These are phyloP conservation scores for Corythaeola cristata DNA, from an alignment of 2,113 vertebrate genomes.

Conservation along the genomic window DNA sequence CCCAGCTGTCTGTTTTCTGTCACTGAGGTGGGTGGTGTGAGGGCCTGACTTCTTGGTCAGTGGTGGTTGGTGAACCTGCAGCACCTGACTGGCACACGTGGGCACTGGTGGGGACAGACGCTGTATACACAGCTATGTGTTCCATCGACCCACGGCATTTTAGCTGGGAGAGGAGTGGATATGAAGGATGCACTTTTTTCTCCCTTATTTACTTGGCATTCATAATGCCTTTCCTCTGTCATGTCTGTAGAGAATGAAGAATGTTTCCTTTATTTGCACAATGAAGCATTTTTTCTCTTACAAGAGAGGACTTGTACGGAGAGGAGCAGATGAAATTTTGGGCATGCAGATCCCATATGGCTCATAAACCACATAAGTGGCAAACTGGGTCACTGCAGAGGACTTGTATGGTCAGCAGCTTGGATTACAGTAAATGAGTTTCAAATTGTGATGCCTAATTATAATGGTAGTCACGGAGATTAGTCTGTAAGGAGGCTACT, in stretches of 20 bases:
- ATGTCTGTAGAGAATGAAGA: not conserved
- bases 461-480: not conserved
- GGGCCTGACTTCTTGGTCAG: not conserved
- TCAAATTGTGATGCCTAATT: not conserved
- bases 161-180: not conserved
- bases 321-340: slow-evolving; percentile 32
- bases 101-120: not conserved
- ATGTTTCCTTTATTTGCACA: slow-evolving; percentile 8
- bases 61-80: not conserved
- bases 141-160: not conserved
- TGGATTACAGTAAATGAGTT: slow-evolving; percentile 1
- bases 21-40: not conserved
- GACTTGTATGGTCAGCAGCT: not conserved
- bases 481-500: not conserved
- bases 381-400: slow-evolving; percentile 24
- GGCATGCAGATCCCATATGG: not conserved
- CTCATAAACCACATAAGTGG: not conserved
- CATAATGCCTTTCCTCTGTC: not conserved
- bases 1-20: not conserved
- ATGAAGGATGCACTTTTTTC: not conserved
- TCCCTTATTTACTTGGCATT: not conserved
- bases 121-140: accelerated
- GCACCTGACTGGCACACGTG: accelerated
- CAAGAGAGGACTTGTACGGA: slow-evolving; percentile 16
- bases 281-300: not conserved